Evolutionary conservation across 2,797 vertebrate species (phyloP).

Genomic region (Apogon talboti): DNA sequence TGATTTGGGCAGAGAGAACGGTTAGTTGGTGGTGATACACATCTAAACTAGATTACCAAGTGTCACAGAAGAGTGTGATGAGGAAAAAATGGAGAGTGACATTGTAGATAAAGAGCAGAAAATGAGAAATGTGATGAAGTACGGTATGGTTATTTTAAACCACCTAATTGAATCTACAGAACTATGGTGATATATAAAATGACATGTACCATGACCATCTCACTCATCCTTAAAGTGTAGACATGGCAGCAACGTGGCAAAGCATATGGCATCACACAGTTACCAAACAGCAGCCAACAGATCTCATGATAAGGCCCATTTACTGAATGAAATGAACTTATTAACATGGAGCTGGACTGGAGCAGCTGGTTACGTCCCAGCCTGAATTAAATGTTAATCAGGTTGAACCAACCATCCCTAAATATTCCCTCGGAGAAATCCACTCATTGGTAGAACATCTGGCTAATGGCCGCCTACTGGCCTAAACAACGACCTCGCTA

Average conservation of each 20-base stretch:
- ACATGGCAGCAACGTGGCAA: not conserved
- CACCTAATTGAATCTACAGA: no score
- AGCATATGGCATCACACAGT: not conserved
- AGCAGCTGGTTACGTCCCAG: conserved; percentile 11
- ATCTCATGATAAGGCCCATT: conserved; percentile 25
- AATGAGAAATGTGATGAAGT: no score
- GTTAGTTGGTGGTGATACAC: no score
- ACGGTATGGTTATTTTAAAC: no score
- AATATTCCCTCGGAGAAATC: conserved; percentile 27
- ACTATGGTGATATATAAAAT: no score
- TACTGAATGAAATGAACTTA: conserved; percentile 27
- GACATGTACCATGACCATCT: no score
- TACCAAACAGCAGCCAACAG: not conserved
- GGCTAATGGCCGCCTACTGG: conserved; percentile 27
- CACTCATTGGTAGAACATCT: conserved; percentile 29
- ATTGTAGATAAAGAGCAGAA: no score
- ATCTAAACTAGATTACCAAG: no score
- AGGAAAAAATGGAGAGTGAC: no score
- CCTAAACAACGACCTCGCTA: conserved; percentile 16
- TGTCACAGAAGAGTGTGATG: no score
- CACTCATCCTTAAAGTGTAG: not conserved
- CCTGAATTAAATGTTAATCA: conserved; percentile 40
- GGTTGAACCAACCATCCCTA: conserved; percentile 34
- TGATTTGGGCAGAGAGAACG: not conserved
- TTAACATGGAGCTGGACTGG: conserved; percentile 31